Base-by-base conservation (phyloP, 2,113 vertebrate genomes). In the Procavia capensis region DNA sequence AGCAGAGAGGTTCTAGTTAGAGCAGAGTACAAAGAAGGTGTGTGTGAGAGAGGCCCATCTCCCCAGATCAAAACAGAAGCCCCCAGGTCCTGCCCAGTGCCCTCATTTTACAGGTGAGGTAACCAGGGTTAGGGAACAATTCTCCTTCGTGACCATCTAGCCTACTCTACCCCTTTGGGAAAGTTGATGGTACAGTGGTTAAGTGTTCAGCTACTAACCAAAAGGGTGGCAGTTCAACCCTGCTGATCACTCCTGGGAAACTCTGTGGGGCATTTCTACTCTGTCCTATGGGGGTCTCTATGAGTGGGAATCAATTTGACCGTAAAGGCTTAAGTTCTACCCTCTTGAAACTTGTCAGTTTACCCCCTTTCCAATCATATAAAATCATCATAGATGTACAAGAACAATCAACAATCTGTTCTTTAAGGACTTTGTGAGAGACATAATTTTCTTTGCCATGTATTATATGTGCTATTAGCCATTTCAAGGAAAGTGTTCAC, bases 401-500 rank as follows among this genome's bases (percentile, higher is more conserved):
- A 75, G 76, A 93, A 76, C 43, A 75, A 88, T 54, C 84, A 54
- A 45, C 22, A 64, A 64, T 27, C 89, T n/a, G 10, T 88, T 86
- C 70, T 92, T 92, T 34, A 61, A 93, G 79, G 66, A 3, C 39
- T 91, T 82, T 45, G 76, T 68, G 31, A 64, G 64, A 85, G 82
- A 70, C 94, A 90, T 1, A 2, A 88, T 88, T 93, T 90, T 79
- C 91, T 92, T 85, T 75, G 88, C 85, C 14, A 41, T 3, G 0
- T 75, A 45, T 91, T 92, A 74, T 93, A 25, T 78, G 93, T 83
- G 43, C 45, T 79, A 81, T 79, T 76, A 96, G 93, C 79, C 54
- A 2, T 94, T 88, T 91, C 59, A 20, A 85, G 92, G 75, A 8
- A 95, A 79, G 41, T 75, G 9, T 95, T 93, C 96, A 94, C 2